phyloP scores from a whole-genome alignment of 2,113 vertebrate genomes.

The Ictidomys tridecemlineatus region DNA sequence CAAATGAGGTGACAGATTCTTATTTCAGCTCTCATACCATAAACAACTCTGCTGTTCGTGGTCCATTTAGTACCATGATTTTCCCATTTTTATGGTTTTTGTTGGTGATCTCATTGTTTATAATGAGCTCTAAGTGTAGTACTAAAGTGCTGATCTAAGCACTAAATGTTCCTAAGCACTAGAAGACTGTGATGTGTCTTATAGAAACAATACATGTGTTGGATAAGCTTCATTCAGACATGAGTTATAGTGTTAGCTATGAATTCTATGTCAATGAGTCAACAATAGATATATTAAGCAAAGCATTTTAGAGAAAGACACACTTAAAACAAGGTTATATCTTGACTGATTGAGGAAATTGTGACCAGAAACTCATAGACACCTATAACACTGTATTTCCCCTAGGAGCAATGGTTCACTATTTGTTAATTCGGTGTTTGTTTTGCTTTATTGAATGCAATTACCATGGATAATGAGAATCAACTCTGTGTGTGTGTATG shows the following conservation, averaged over 20 bases:
- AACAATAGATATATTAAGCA: neutral
- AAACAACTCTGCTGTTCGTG: neutral
- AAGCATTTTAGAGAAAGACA: slow-evolving; percentile 30
- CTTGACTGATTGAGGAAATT: neutral
- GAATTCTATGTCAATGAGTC: neutral
- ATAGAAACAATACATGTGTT: neutral
- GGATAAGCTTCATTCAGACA: neutral
- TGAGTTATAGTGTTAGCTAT: neutral
- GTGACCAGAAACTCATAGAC: neutral
- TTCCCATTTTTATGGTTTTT: slow-evolving; percentile 17
- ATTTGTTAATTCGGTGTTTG: slow-evolving; percentile 2
- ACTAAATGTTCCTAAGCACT: neutral
- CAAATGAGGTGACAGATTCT: neutral
- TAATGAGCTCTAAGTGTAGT: neutral
- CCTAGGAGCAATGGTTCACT: neutral
- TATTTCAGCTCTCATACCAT: neutral
- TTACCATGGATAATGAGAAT: neutral
- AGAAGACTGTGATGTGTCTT: neutral
- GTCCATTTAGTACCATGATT: neutral
- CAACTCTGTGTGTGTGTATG: neutral
- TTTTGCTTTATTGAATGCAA: neutral
- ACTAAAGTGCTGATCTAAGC: neutral
- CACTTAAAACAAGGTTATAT: neutral
- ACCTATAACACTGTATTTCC: slow-evolving; percentile 23
- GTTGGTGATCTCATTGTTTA: neutral